Evolutionary conservation across 2,113 vertebrate genomes (phyloP).

Genomic region (Protobothrops mucrosquamatus): DNA sequence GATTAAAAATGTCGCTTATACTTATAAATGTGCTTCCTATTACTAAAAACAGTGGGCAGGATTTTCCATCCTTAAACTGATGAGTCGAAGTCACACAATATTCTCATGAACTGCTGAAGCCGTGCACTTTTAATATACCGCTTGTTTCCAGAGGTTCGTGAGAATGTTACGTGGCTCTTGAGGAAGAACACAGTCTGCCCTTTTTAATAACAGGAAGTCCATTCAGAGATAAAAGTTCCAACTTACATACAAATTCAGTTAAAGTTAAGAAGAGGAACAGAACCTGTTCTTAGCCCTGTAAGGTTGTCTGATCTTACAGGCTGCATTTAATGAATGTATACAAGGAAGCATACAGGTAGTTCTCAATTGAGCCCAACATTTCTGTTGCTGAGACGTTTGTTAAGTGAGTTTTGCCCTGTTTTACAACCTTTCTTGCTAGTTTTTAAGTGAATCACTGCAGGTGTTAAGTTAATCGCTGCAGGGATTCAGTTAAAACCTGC

Average conservation of each 20-base stretch:
- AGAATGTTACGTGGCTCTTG: background rate
- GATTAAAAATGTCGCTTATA: background rate
- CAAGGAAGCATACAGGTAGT: background rate
- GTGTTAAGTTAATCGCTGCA: too few species aligned
- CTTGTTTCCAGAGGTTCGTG: background rate
- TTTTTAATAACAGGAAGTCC: background rate
- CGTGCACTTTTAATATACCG: background rate
- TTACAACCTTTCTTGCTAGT: too few species aligned
- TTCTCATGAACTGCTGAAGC: background rate
- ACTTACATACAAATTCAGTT: background rate
- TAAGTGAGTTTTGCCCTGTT: too few species aligned
- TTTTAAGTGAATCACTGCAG: too few species aligned
- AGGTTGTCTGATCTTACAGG: background rate
- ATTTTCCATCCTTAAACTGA: background rate
- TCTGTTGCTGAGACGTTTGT: too few species aligned
- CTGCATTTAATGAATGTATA: background rate
- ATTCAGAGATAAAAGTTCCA: background rate
- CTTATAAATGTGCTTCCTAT: background rate
- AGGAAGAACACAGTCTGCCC: background rate
- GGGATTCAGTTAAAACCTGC: too few species aligned
- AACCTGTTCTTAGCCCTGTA: background rate
- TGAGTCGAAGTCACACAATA: background rate
- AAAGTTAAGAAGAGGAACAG: background rate
- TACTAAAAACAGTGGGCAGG: background rate
- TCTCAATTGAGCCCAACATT: too few species aligned